Percentiles rank a stretch among this genome's conserved stretches.
These are phyloP conservation scores for Latheticus oryzae DNA, from an alignment of 2,888 invertebrate genomes.

Conservation along the genomic window DNA sequence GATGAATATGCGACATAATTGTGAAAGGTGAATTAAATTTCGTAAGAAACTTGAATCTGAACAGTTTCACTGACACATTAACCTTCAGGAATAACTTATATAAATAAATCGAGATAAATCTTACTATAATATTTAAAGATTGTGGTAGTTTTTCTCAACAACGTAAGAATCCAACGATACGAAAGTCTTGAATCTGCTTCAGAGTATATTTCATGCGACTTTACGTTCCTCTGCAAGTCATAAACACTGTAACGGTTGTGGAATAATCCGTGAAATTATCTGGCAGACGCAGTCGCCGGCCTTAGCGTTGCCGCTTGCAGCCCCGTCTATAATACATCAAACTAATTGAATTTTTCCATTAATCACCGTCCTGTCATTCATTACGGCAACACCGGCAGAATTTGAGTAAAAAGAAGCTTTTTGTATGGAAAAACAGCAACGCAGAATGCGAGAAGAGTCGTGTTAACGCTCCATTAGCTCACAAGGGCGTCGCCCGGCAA, in stretches of 20 bases:
- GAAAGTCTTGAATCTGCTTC: not conserved
- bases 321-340: slow-evolving; percentile 43
- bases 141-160: too few relatives aligned
- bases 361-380: slow-evolving; percentile 54
- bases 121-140: too few relatives aligned
- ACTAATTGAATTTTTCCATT: slow-evolving; percentile 57
- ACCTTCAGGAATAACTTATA: slow-evolving; percentile 1
- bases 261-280: slow-evolving; percentile 38
- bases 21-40: slow-evolving; percentile 6
- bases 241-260: slow-evolving; percentile 19
- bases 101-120: not conserved
- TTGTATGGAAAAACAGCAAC: slow-evolving; percentile 30
- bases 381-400: slow-evolving; percentile 48
- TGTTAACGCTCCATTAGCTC: slow-evolving; percentile 40
- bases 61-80: slow-evolving; percentile 1
- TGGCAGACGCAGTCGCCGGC: slow-evolving; percentile 17
- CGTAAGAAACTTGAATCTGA: not conserved
- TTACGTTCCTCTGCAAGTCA: slow-evolving; percentile 10
- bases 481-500: slow-evolving; percentile 48
- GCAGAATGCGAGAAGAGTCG: slow-evolving; percentile 25
- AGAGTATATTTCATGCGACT: slow-evolving; percentile 4
- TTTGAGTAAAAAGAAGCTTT: slow-evolving; percentile 45
- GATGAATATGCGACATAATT: too few relatives aligned
- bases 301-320: slow-evolving; percentile 25
- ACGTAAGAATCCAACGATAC: not conserved